Evolutionary conservation across 2,797 vertebrate genomes (phyloP), one percentile per base, ranked within the genome.

Genomic region (Brotula barbata): DNA sequence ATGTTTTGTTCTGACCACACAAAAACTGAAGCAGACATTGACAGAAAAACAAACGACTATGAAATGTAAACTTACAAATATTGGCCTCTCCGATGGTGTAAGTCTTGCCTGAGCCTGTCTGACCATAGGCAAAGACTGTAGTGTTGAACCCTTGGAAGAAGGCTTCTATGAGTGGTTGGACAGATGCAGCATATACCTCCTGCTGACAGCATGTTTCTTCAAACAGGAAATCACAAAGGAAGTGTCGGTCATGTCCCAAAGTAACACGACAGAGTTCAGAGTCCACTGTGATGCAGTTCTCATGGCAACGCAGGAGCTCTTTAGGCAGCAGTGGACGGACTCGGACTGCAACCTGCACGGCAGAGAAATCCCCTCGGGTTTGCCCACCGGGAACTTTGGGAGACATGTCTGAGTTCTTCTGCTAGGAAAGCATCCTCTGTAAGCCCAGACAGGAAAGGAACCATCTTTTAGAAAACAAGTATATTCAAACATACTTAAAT

Each of bases 121-220:
- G 97, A 1, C 96, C 97, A 14, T 98, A 98, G 45, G 96, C 95
- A 83, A 99, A 97, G 16, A 98, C 92, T 0, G 97, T 98, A 49
- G 93, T 93, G 21, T 98, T 98, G 88, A 96, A 96, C 5, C 97
- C 97, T 82, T 94, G 93, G 78, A 99, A 95, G 84, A 99, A 99
- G 22, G 96, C 94, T 43, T 94, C 90, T 1, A 98, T 92, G 42
- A 99, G 94, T 0, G 95, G 93, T 81, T 94, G 94, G 15, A 98
- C 94, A 0, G 94, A 96, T 33, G 73, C 84, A 9, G 84, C 87
- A 78, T 96, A 98, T 53, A 96, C 91, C 0, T 92, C 90, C 48
- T 95, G 95, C 81, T 99, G 96, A 64, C 87, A 92, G 2, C 91
- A 82, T 5, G 82, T 85, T 75, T 95, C 93, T 20, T 93, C 93